A percentile compares a stretch with the other conserved stretches of the same genome.
These are phyloP conservation scores for Phocoena sinus DNA, from an alignment of 2,113 vertebrate genomes.

Conservation along the genomic window DNA sequence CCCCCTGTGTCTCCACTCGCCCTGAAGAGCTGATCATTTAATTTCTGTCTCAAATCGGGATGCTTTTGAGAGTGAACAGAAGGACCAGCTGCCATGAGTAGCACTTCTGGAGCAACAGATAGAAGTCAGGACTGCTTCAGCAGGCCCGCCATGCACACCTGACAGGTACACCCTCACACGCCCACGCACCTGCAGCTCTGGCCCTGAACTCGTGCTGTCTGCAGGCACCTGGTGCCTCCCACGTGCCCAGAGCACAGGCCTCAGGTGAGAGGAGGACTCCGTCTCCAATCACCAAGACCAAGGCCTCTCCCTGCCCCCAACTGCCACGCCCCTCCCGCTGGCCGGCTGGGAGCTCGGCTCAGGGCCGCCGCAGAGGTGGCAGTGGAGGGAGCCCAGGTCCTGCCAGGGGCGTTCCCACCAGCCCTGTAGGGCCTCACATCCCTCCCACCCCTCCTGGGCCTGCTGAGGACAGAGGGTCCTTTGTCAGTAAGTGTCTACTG, in stretches of 20 bases:
- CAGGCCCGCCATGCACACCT: accelerated
- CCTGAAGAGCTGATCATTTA: not conserved
- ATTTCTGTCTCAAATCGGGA: too few relatives aligned
- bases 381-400: not conserved
- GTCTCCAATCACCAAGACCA: too few relatives aligned
- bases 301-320: too few relatives aligned
- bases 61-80: not conserved
- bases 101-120: too few relatives aligned
- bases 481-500: not conserved
- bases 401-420: too few relatives aligned
- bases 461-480: not conserved
- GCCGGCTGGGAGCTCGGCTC: not conserved
- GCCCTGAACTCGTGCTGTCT: not conserved
- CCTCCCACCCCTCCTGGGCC: too few relatives aligned
- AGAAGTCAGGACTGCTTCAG: not conserved
- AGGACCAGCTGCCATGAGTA: not conserved
- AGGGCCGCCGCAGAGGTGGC: too few relatives aligned
- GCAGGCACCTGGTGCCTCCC: accelerated
- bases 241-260: too few relatives aligned
- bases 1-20: not conserved
- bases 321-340: too few relatives aligned
- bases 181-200: too few relatives aligned
- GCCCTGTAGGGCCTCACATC: not conserved
- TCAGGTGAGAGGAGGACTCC: not conserved
- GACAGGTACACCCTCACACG: accelerated